A percentile compares a stretch with the other conserved stretches of the same genome.
These are phyloP conservation scores for Hipposideros armiger DNA, from an alignment of 2,113 vertebrate genomes.

Conservation along the genomic window DNA sequence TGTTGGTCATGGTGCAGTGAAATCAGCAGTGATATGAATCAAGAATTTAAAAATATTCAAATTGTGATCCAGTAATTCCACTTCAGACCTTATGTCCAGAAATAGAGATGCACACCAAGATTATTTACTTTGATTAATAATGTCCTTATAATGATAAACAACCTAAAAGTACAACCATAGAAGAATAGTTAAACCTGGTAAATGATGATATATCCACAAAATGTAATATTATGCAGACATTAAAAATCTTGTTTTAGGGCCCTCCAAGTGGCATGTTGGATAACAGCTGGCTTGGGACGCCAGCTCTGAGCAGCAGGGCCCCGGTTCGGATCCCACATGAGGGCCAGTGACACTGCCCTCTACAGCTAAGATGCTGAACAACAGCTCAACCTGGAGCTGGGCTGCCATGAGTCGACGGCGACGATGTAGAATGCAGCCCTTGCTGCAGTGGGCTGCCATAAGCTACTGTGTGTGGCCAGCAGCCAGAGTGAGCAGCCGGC, in stretches of 20 bases:
- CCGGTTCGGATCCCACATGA: no score
- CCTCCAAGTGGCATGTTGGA: no score
- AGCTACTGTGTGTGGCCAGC: no score
- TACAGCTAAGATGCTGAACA: no score
- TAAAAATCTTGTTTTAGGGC: neutral
- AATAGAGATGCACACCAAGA: neutral
- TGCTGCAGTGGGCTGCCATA: no score
- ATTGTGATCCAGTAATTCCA: neutral
- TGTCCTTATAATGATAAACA: neutral
- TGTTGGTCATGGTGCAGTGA: neutral
- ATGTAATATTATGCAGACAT: neutral
- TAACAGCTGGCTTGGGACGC: no score
- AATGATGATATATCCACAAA: neutral
- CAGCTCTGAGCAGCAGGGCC: no score
- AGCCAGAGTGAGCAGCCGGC: no score
- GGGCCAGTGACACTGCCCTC: no score
- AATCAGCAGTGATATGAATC: neutral
- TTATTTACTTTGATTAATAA: neutral
- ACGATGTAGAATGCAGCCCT: no score
- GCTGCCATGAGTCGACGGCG: no score
- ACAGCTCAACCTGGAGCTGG: no score
- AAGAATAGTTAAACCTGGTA: neutral
- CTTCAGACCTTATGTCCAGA: neutral
- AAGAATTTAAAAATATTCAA: slow-evolving; percentile 37
- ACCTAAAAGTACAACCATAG: neutral